phyloP scores from a whole-genome alignment of 2,888 invertebrate species.

The Pandemis cinnamomeana region DNA sequence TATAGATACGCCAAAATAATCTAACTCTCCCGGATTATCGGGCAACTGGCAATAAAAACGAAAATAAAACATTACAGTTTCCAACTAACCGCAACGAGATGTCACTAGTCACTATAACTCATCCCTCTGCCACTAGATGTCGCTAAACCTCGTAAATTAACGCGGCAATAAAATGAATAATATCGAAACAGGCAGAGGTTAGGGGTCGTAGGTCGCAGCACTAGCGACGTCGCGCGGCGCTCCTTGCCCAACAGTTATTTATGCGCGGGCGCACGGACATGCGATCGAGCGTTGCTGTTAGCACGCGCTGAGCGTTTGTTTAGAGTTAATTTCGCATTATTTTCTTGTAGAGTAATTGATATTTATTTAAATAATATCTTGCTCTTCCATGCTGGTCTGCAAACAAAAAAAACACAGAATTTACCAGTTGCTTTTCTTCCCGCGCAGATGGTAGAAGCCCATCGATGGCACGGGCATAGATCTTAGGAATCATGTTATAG shows the following conservation, averaged over 20 bases:
- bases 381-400: too few relatives aligned
- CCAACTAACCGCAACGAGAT: constrained; percentile 19
- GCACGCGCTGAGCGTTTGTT: neutral
- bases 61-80: neutral
- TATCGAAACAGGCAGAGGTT: constrained; percentile 33
- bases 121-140: constrained; percentile 12
- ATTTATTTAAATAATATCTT: too few relatives aligned
- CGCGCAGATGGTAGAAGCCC: too few relatives aligned
- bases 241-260: constrained; percentile 38
- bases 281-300: neutral
- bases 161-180: constrained; percentile 37
- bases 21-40: too few relatives aligned
- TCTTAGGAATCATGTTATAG: too few relatives aligned
- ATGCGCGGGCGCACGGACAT: constrained; percentile 13
- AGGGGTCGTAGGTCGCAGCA: constrained; percentile 29
- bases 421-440: too few relatives aligned
- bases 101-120: constrained; percentile 18
- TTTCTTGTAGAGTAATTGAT: too few relatives aligned
- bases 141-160: constrained; percentile 36
- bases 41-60: too few relatives aligned
- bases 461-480: too few relatives aligned
- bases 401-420: too few relatives aligned
- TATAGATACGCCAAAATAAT: too few relatives aligned
- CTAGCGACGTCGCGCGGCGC: constrained; percentile 18
- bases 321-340: too few relatives aligned